phyloP scores from a whole-genome alignment of 2,797 vertebrate genomes.

The Parauchenoglanis ngamensis region DNA sequence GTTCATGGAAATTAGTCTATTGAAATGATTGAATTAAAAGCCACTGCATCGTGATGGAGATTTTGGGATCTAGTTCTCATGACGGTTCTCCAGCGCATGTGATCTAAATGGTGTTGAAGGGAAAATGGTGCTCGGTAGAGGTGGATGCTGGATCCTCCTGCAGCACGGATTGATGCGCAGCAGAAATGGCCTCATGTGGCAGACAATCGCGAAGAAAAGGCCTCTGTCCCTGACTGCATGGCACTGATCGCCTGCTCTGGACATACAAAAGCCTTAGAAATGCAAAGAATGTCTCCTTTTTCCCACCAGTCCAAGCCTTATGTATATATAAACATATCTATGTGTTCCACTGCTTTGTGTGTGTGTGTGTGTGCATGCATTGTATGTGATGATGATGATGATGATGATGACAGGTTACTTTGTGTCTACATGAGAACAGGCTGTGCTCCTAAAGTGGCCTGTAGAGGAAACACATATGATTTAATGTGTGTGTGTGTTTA shows the following conservation, averaged over 20 bases:
- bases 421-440: background rate
- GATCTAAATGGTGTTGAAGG: background rate
- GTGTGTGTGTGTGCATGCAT: background rate
- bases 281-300: background rate
- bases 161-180: constrained; percentile 75
- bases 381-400: background rate
- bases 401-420: constrained; percentile 29
- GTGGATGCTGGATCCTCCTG: constrained; percentile 70
- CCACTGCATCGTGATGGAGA: background rate
- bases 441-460: background rate
- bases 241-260: constrained; percentile 29
- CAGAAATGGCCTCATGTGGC: constrained; percentile 63
- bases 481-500: background rate
- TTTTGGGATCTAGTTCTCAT: background rate
- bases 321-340: background rate
- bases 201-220: constrained; percentile 55
- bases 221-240: constrained; percentile 55
- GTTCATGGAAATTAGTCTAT: constrained; percentile 67
- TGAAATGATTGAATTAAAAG: constrained; percentile 2
- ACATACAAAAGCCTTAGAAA: constrained; percentile 31
- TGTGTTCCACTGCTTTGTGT: background rate
- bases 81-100: background rate
- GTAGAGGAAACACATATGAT: background rate
- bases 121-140: constrained; percentile 51
- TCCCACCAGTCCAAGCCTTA: background rate